Conservation (phyloP, 2,888 invertebrate genomes). For the Aricia artaxerxes region DNA sequence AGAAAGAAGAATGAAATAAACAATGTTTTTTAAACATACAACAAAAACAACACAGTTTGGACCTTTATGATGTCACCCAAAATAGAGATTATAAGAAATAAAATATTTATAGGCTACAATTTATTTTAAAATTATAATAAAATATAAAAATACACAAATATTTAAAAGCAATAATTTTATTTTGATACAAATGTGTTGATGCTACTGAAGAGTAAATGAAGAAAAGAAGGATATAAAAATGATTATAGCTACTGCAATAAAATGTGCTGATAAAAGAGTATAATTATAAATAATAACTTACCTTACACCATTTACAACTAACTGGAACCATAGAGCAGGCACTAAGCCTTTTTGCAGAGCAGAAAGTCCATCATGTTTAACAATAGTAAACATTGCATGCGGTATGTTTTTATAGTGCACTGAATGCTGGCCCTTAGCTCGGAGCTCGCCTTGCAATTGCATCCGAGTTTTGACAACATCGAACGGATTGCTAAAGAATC, state of each 20-base stretch:
- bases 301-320: conserved; percentile 82
- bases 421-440: conserved; percentile 82
- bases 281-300: conserved; percentile 49
- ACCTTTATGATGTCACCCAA: neutral
- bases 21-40: neutral
- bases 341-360: conserved; percentile 89
- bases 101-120: no score
- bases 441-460: conserved; percentile 91
- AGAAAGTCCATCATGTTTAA: conserved; percentile 86
- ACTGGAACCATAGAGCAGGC: conserved; percentile 91
- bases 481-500: conserved; percentile 92
- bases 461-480: conserved; percentile 94
- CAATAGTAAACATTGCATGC: conserved; percentile 88
- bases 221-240: neutral
- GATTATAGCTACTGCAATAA: neutral
- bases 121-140: no score
- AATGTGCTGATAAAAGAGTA: neutral
- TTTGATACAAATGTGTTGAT: neutral
- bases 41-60: neutral
- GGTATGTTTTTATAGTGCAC: conserved; percentile 87
- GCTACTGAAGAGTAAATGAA: no score
- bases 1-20: neutral
- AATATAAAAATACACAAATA: no score
- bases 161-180: no score
- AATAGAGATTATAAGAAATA: no score